phyloP scores from a whole-genome alignment of 1,140 invertebrate species.

The Drosophila serrata region DNA sequence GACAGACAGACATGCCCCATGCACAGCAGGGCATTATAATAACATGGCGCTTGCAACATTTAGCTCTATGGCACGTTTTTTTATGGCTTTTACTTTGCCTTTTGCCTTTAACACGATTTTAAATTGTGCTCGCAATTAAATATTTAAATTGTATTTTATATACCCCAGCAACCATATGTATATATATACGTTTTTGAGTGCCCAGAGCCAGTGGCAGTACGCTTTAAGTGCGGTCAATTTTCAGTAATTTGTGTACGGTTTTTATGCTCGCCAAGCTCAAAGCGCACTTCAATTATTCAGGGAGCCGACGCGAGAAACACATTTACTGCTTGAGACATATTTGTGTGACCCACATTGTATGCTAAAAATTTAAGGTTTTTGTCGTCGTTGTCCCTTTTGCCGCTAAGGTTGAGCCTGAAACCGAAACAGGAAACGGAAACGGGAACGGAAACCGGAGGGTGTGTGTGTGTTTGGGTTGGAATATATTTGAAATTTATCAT shows the following conservation, averaged over 20 bases:
- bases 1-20: neutral
- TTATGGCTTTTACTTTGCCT: conserved; percentile 53
- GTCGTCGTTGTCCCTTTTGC: neutral
- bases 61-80: conserved; percentile 42
- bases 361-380: conserved; percentile 28
- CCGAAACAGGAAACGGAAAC: conserved; percentile 12
- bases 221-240: conserved; percentile 77
- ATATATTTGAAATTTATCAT: conserved; percentile 60
- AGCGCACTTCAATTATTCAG: conserved; percentile 71
- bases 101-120: conserved; percentile 52
- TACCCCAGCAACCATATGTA: neutral
- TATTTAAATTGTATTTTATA: conserved; percentile 75
- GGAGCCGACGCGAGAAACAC: conserved; percentile 14
- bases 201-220: conserved; percentile 12
- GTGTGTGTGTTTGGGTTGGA: conserved; percentile 1
- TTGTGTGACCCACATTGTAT: conserved; percentile 58
- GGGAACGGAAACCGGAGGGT: neutral
- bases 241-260: conserved; percentile 71
- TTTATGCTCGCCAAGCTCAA: conserved; percentile 55
- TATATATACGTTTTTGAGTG: conserved; percentile 9
- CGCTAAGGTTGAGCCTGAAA: conserved; percentile 10
- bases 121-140: conserved; percentile 72
- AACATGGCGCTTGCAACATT: conserved; percentile 40
- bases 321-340: conserved; percentile 64
- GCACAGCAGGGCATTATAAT: conserved; percentile 22